Evolutionary conservation across 2,888 invertebrate genomes (phyloP), one percentile per base, ranked within the genome.

Genomic region (Lysandra bellargus): DNA sequence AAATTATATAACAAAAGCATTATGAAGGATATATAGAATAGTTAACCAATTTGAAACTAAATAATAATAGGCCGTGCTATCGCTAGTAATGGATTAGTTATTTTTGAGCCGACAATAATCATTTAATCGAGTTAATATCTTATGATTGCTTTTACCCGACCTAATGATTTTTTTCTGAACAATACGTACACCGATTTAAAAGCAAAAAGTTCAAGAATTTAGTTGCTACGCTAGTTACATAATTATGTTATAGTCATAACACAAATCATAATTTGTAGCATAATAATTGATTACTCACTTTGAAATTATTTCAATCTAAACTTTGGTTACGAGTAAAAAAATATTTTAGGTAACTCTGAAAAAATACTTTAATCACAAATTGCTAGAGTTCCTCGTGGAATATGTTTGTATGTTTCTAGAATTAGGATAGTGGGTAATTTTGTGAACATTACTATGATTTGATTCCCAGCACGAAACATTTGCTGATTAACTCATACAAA

Each of bases 371-470:
- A 60, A 60, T n/a, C 60, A n/a, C 6, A 72, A 72, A 6, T 72
- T 33, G 17, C 17, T 40, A 64, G 9, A 75, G 53, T 49, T 75
- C 40, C 30, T 14, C 75, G 17, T 72, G 12, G 37, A 64, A 37
- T 72, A 17, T 17, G 78, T 72, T 40, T n/a, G 30, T 74, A 60
- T 14, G 49, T 79, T 75, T n/a, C 14, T 3, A 72, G 33, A 60
- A 61, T 44, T 75, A 44, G 61, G 6, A 44, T 76, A 60, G 72
- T 83, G 72, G 81, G 86, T 90, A 90, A 91, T 90, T 89, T 87
- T 89, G 90, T 91, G 87, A 87, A 88, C 81, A 88, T 87, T 87
- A 85, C 84, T 87, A 88, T 88, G 85, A 88, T 88, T 89, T 88
- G 87, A 87, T 83, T 84, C 84, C 86, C 85, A 87, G 87, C 89